phyloP scores from a whole-genome alignment of 2,888 invertebrate genomes.

The Chouioia cunea region DNA sequence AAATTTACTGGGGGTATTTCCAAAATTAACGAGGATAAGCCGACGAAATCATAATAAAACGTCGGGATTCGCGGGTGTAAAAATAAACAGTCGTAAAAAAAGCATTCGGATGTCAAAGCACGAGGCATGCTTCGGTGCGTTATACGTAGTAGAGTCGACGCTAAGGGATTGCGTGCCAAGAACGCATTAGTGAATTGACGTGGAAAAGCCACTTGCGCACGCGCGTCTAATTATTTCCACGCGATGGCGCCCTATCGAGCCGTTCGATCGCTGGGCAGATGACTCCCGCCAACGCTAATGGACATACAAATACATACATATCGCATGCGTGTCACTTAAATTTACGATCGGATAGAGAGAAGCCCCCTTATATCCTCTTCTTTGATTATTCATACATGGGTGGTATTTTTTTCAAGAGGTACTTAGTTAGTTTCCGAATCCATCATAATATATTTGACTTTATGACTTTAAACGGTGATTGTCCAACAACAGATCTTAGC shows the following conservation, averaged over 20 bases:
- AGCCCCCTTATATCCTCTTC: too few species aligned
- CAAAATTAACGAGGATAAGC: too few species aligned
- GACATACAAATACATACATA: neutral
- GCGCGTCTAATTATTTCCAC: slow-evolving; percentile 23
- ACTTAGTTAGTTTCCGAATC: slow-evolving; percentile 16
- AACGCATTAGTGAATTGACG: slow-evolving; percentile 31
- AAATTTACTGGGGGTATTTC: too few species aligned
- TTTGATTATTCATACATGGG: too few species aligned
- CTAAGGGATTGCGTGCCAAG: neutral
- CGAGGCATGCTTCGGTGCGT: too few species aligned
- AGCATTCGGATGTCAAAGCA: too few species aligned
- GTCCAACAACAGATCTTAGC: slow-evolving; percentile 77
- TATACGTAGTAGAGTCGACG: neutral
- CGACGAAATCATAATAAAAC: too few species aligned
- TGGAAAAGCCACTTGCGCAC: slow-evolving; percentile 19
- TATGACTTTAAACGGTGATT: neutral
- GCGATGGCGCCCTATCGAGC: slow-evolving; percentile 21
- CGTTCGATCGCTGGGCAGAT: slow-evolving; percentile 21
- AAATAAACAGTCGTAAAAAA: slow-evolving; percentile 10
- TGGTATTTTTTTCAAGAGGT: neutral
- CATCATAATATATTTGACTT: neutral
- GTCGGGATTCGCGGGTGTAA: neutral
- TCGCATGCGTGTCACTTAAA: too few species aligned
- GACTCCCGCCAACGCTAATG: slow-evolving; percentile 27
- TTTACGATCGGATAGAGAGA: too few species aligned